phyloP scores from a whole-genome alignment of 1,140 invertebrate species.

The Charaxes varanes region DNA sequence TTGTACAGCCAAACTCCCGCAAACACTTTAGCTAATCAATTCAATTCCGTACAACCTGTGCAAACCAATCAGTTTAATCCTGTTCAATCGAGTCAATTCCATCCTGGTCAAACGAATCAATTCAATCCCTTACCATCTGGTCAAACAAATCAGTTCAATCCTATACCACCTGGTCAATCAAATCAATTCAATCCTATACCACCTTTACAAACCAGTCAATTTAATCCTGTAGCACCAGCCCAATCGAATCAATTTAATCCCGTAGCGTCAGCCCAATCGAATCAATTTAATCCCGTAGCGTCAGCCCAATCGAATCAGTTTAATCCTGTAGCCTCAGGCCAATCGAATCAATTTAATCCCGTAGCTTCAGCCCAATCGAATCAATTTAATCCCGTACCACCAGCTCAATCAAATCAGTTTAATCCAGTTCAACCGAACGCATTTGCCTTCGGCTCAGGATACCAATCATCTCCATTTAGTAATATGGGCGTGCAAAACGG shows the following conservation, averaged over 20 bases:
- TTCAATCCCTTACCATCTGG: too few relatives aligned
- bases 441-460: conserved; percentile 19
- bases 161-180: too few relatives aligned
- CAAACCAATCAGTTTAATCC: too few relatives aligned
- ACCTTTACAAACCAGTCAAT: too few relatives aligned
- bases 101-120: conserved; percentile 6
- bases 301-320: conserved; percentile 18
- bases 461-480: conserved; percentile 27
- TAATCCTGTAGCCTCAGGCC: background rate
- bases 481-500: conserved; percentile 39
- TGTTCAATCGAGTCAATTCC: too few relatives aligned
- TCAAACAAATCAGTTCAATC: conserved; percentile 27
- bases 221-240: conserved; percentile 21
- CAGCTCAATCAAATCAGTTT: conserved; percentile 31
- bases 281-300: conserved; percentile 19
- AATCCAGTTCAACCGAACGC: conserved; percentile 7
- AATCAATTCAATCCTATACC: too few relatives aligned
- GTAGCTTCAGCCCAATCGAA: conserved; percentile 4
- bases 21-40: conserved; percentile 50
- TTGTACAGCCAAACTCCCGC: conserved; percentile 84
- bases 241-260: conserved; percentile 22
- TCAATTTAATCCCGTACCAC: conserved; percentile 22
- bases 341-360: conserved; percentile 19
- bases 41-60: too few relatives aligned
- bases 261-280: conserved; percentile 22